Evolutionary conservation across 2,797 vertebrate genomes (phyloP).

Genomic region (Otolemur crassicaudatus): DNA sequence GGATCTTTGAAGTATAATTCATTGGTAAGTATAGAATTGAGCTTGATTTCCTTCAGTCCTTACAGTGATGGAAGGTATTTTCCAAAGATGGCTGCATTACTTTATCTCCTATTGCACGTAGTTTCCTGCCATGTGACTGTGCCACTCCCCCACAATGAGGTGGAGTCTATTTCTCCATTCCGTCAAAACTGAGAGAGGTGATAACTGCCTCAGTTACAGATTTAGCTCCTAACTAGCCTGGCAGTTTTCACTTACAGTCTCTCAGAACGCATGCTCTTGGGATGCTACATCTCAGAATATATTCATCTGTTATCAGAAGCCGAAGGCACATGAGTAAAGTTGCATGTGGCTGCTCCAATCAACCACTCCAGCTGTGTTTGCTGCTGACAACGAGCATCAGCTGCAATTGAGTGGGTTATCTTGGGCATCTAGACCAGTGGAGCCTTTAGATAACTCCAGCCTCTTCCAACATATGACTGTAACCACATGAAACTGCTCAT

Average conservation of each 20-base stretch:
- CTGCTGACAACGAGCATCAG: not conserved
- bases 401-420: not conserved
- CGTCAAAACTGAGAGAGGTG: not conserved
- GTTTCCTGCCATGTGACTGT: not conserved
- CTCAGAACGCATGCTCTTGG: not conserved
- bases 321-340: not conserved
- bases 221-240: not conserved
- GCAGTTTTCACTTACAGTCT: not conserved
- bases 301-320: not conserved
- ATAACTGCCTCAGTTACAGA: not conserved
- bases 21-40: not conserved
- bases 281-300: not conserved
- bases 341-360: not conserved
- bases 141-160: not conserved
- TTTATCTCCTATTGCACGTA: not conserved
- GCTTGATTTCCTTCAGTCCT: not conserved
- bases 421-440: not conserved
- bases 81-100: not conserved
- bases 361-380: not conserved
- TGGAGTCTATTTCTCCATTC: not conserved
- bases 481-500: not conserved
- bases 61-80: not conserved
- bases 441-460: constrained; percentile 3
- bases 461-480: not conserved
- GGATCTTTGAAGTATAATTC: constrained; percentile 6